Base-by-base conservation (phyloP, 2,113 vertebrate genomes). In the Upupa epops region DNA sequence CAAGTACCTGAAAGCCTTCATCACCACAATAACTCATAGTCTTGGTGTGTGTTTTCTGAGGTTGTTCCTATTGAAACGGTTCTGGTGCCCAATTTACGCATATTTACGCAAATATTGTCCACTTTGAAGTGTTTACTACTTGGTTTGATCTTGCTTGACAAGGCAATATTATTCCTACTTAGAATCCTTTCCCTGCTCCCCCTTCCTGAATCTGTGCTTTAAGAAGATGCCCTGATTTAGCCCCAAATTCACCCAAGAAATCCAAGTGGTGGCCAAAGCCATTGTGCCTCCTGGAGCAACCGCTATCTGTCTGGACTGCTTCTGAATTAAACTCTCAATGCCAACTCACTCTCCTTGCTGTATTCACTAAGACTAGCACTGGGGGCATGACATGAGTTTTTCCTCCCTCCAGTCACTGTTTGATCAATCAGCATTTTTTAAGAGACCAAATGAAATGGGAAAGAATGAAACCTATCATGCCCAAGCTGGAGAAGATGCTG, bases 371-470 rank as follows among this genome's bases (percentile, higher is more conserved):
- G 75, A 74, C 60, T 8, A 42, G 37, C 0, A 0, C 52, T 16
- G 14, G 29, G n/a, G 17, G 9, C 0, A 2, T 3, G 0, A 25
- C 26, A 24, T n/a, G 66, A 40, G 2, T 48, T 73, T 83, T 65
- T 48, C 19, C 12, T 82, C 65, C 32, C 42, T 87, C 80, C 56
- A 55, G 85, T 77, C 64, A 74, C 34, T 81, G 72, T 83, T 48
- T 64, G 80, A 48, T 83, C 86, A 92, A 42, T 18, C 55, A 76
- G 37, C 36, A 37, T 64, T 86, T 92, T 89, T 86, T 48, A 46
- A 90, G 86, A 56, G 48, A 80, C 72, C 78, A 48, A 83, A 24
- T 86, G 82, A 79, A 32, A 75, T 4, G 4, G 63, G 63, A 63
- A 80, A 58, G 69, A 83, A 63, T 34, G 22, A 80, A 84, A 68